Evolutionary conservation across 2,113 vertebrate genomes (phyloP).

Genomic region (Paramormyrops kingsleyae): DNA sequence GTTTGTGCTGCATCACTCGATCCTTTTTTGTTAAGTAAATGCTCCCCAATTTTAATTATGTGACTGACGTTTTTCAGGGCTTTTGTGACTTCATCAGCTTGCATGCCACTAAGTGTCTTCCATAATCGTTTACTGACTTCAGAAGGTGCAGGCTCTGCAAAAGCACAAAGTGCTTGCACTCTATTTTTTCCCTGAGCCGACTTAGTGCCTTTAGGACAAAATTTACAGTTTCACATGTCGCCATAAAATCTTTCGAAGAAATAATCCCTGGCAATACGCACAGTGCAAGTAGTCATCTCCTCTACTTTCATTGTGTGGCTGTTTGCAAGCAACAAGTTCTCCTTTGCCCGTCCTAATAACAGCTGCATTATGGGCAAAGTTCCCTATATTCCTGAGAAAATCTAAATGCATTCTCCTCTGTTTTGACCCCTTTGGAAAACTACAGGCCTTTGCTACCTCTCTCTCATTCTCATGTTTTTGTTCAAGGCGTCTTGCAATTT

Average conservation of each 20-base stretch:
- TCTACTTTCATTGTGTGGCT: background rate
- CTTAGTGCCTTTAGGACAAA: background rate
- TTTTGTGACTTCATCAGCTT: slow-evolving; percentile 25
- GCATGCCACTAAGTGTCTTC: slow-evolving; percentile 24
- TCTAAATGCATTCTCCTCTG: background rate
- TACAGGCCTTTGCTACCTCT: slow-evolving; percentile 14
- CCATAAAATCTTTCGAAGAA: background rate
- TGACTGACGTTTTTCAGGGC: slow-evolving; percentile 22
- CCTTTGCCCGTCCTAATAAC: background rate
- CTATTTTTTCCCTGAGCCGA: background rate
- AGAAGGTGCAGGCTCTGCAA: background rate
- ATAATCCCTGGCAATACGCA: slow-evolving; percentile 23
- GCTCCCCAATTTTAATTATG: slow-evolving; percentile 30
- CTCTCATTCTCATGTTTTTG: slow-evolving; percentile 3
- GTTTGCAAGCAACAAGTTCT: slow-evolving; percentile 14
- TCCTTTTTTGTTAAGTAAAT: slow-evolving; percentile 27
- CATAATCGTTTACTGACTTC: background rate
- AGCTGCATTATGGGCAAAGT: slow-evolving; percentile 18
- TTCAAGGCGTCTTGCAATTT: slow-evolving; percentile 19
- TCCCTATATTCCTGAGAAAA: slow-evolving; percentile 15
- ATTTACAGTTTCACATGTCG: background rate
- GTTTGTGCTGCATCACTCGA: slow-evolving; percentile 9
- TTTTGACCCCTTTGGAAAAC: slow-evolving; percentile 14
- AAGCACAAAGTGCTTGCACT: background rate
- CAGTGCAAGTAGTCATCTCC: slow-evolving; percentile 11